Evolutionary conservation across 2,888 invertebrate genomes (phyloP), one percentile per base, ranked within the genome.

Genomic region (Eupithecia exiguata): DNA sequence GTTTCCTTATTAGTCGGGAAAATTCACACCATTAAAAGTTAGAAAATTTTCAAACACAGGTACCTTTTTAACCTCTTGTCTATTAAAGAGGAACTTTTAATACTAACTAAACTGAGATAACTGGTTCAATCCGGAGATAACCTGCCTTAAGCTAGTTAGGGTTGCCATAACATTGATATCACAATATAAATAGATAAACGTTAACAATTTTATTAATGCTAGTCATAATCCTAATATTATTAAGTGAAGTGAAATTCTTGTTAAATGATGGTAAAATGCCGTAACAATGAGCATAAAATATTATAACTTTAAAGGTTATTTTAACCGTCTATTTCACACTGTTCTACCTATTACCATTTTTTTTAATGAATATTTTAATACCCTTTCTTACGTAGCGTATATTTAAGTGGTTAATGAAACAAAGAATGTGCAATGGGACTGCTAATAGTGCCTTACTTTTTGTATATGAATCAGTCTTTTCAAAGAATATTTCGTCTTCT

Each of bases 21-120:
- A 77, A 58, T 75, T 71, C 21, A n/a, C 58, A 43, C 67, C 69
- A 68, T 68, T 69, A 77, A 74, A 70, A 74, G 77, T 69, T 71
- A 25, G 67, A 75, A n/a, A 70, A 72, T 68, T 74, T 61, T 36
- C 7, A 68, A 68, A 35, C 38, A 67, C 61, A 62, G 38, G 67
- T 62, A 62, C 30, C 30, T 30, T 30, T 71, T 38, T 74, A 76
- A 79, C 75, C 62, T 65, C 67, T 74, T 69, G 69, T 72, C 69
- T 76, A 70, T 70, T 72, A 77, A 75, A 70, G 67, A 46, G 75
- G 53, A 75, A 78, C 72, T 80, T 80, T 77, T 72, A 75, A 77
- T 81, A 80, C 78, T 80, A 78, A 80, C 77, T 80, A 78, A 74
- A 74, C 68, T 72, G 74, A 78, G 69, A 72, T 80, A 81, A 81